Percentiles rank a stretch among this genome's conserved stretches.
These are phyloP conservation scores for Clivina fossor DNA, from an alignment of 2,888 invertebrate species.

Conservation along the genomic window DNA sequence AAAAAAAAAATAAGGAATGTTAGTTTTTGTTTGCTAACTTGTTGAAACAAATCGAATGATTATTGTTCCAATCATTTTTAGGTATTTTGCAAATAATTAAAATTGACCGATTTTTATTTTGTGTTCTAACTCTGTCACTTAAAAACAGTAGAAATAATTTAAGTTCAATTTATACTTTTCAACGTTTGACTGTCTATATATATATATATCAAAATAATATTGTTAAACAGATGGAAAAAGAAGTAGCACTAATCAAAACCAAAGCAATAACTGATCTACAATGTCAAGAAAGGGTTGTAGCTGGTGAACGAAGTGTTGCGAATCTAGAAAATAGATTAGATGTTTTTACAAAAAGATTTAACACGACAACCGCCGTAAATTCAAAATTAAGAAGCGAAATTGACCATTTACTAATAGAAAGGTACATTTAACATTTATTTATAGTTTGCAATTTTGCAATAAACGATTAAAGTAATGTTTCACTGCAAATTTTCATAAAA, in stretches of 20 bases:
- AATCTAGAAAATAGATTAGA: slow-evolving; percentile 76
- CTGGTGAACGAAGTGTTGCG: slow-evolving; percentile 58
- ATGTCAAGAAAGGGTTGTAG: slow-evolving; percentile 55
- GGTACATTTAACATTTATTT: no score
- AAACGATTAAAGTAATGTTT: no score
- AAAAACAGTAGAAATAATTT: not conserved
- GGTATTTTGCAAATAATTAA: no score
- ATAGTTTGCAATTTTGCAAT: no score
- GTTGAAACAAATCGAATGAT: no score
- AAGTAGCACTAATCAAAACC: slow-evolving; percentile 50
- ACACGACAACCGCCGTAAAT: slow-evolving; percentile 73
- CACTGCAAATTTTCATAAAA: no score
- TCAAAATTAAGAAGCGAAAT: slow-evolving; percentile 74
- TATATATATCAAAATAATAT: no score
- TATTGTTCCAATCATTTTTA: no score
- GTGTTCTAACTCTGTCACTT: no score
- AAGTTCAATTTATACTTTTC: not conserved
- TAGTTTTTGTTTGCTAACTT: no score
- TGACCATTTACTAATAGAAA: slow-evolving; percentile 77
- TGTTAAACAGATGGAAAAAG: slow-evolving; percentile 55
- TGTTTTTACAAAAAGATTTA: slow-evolving; percentile 75
- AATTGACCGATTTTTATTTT: no score
- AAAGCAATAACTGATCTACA: slow-evolving; percentile 55
- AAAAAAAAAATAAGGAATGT: no score
- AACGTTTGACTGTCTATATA: not conserved